phyloP scores from a whole-genome alignment of 2,113 vertebrate genomes.

The Rattus norvegicus region DNA sequence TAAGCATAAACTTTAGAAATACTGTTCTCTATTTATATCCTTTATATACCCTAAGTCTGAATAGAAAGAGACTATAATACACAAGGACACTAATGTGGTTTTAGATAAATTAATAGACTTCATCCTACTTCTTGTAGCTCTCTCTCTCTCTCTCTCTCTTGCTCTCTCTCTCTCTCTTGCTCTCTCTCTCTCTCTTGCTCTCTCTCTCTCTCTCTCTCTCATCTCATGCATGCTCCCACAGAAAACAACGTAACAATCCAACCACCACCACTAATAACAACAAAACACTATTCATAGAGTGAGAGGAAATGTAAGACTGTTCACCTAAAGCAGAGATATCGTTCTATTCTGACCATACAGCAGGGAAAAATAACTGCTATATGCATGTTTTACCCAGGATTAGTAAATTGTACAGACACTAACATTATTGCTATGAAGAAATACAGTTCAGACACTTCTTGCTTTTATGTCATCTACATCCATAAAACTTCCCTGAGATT shows the following conservation, averaged over 20 bases:
- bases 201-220: no score
- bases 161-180: no score
- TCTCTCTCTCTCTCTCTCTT: no score
- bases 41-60: not conserved
- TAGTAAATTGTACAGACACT: not conserved
- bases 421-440: not conserved
- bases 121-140: not conserved
- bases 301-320: not conserved
- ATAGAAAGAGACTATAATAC: not conserved
- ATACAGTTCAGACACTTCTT: not conserved
- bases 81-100: not conserved
- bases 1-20: not conserved
- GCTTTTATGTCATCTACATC: not conserved
- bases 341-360: not conserved
- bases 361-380: not conserved
- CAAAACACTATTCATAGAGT: slow-evolving; percentile 39
- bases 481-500: not conserved
- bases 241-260: no score
- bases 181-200: no score
- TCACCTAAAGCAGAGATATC: not conserved
- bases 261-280: no score
- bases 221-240: not conserved
- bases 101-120: slow-evolving; percentile 51
- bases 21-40: not conserved
- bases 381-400: not conserved